Percentiles rank a stretch among this genome's conserved stretches.
Evolutionary conservation across 2,888 invertebrate genomes (phyloP).

Genomic region (Philaethria dido): DNA sequence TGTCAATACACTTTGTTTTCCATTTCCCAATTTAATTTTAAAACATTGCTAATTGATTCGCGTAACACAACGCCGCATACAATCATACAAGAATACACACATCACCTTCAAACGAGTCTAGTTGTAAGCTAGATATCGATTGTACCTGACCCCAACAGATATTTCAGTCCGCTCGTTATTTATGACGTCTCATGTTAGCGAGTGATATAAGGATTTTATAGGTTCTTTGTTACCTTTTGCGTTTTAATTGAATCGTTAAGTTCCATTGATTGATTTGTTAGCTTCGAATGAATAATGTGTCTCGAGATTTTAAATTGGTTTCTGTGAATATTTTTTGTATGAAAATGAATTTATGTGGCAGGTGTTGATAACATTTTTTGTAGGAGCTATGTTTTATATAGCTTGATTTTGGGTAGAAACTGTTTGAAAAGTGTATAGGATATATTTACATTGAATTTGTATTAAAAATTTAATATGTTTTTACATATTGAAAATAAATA

Average conservation of each 20-base stretch:
- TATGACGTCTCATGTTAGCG: constrained; percentile 60
- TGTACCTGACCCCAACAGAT: constrained; percentile 51
- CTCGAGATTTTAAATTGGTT: constrained; percentile 32
- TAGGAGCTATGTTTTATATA: no score
- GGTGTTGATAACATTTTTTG: neutral
- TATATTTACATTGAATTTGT: no score
- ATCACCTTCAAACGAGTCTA: neutral
- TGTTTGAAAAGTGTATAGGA: no score
- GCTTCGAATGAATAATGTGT: constrained; percentile 36
- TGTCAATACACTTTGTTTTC: no score
- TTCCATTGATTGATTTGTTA: constrained; percentile 55
- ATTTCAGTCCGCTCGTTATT: constrained; percentile 61
- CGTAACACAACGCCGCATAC: neutral
- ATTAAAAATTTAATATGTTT: no score
- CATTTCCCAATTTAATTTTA: no score
- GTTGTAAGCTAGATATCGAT: constrained; percentile 31
- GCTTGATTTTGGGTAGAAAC: no score
- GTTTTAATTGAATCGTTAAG: constrained; percentile 67
- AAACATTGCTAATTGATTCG: neutral
- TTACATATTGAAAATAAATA: no score
- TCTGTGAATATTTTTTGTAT: constrained; percentile 24
- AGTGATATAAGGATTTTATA: constrained; percentile 68
- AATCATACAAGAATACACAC: neutral
- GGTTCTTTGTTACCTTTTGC: constrained; percentile 52
- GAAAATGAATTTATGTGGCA: neutral